Base-by-base conservation (phyloP, 1,140 invertebrate genomes). In the Galleria mellonella region DNA sequence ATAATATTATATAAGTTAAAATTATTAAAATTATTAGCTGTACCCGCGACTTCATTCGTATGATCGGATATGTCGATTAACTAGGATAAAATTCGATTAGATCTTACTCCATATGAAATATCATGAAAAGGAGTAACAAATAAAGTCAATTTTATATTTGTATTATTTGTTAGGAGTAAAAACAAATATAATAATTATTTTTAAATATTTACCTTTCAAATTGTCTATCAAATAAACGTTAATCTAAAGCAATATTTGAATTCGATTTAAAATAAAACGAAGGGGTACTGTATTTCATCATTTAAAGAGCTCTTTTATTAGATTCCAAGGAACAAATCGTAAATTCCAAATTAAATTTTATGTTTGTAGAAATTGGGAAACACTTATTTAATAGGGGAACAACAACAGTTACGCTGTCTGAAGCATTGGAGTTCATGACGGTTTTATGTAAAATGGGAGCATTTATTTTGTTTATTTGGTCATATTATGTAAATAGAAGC, bases 201-300 rank as follows among this genome's bases (percentile, higher is more conserved):
- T n/a, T n/a, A n/a, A n/a, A n/a, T n/a, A n/a, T n/a, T n/a, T n/a
- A n/a, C n/a, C n/a, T n/a, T n/a, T n/a, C n/a, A n/a, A 23, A 3
- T 6, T 3, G 17, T 23, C 2, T 23, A 23, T 23, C 17, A 55
- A 54, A 61, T 42, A 44, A n/a, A 28, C 46, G 43, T 47, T 42
- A 48, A 47, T 55, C 55, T 55, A 61, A 72, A 70, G 56, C 59
- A 50, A 47, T 51, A 60, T 56, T 72, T 44, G 57, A 66, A 66
- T 64, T 47, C 52, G 45, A 62, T 65, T 66, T 68, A 62, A 67
- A 72, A 74, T 59, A 62, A 58, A 64, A 56, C 66, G 51, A 47
- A 69, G 62, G 53, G 59, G 29, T n/a, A n/a, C n/a, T 17, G 61
- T 66, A 71, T 70, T 65, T 72, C 69, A 72, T 66, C 65, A 66